These are phyloP conservation scores for Platycheirus albimanus DNA, from an alignment of 2,888 invertebrate genomes.

Conservation along the genomic window DNA sequence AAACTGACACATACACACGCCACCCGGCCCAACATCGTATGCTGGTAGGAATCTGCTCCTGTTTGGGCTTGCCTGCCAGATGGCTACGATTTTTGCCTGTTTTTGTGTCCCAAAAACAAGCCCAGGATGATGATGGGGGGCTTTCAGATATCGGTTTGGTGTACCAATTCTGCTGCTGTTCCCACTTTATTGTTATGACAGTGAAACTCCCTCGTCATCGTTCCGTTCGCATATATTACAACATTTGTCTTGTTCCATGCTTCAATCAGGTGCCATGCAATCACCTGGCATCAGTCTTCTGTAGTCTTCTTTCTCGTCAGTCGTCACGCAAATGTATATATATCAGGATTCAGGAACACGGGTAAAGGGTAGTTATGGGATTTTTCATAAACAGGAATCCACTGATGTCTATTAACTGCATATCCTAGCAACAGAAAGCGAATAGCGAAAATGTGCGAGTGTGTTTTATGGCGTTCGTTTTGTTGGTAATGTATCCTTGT, in stretches of 20 bases:
- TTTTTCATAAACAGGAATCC: conserved; percentile 27
- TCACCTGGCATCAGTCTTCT: conserved; percentile 44
- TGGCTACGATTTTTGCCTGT: conserved; percentile 37
- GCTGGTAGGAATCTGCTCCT: not conserved
- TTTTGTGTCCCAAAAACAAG: conserved; percentile 13
- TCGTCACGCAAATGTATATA: conserved; percentile 44
- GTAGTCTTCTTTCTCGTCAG: too few species aligned
- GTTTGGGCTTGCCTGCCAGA: too few species aligned
- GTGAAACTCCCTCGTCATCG: conserved; percentile 17
- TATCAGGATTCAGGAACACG: too few species aligned
- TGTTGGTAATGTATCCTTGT: too few species aligned
- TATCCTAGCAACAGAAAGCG: conserved; percentile 52
- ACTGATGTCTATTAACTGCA: conserved; percentile 17
- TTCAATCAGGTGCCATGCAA: conserved; percentile 60
- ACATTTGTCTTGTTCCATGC: conserved; percentile 45
- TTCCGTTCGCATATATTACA: conserved; percentile 24
- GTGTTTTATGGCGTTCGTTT: conserved; percentile 8
- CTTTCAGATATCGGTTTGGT: not conserved
- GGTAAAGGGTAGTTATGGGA: not conserved
- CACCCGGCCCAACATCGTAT: not conserved
- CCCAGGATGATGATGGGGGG: conserved; percentile 5
- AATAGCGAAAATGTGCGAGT: too few species aligned
- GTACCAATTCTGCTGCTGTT: not conserved
- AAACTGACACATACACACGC: conserved; percentile 38
- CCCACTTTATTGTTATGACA: conserved; percentile 44